Evolutionary conservation across 2,888 invertebrate genomes (phyloP).

Genomic region (Cephus nigrinus): DNA sequence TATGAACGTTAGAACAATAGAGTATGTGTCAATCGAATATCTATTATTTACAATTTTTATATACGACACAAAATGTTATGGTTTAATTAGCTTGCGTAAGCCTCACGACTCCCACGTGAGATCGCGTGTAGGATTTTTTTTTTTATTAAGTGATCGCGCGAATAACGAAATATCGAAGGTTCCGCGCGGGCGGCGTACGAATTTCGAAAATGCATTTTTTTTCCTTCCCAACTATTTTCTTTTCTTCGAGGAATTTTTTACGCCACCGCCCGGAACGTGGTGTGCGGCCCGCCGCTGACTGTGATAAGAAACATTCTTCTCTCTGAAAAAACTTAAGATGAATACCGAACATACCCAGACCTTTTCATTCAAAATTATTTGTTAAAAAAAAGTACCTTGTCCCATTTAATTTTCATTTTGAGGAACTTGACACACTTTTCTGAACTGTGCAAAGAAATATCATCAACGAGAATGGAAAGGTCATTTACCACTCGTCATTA

Average conservation of each 20-base stretch:
- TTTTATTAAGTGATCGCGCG: background rate
- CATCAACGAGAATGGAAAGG: too few relatives aligned
- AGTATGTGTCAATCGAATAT: background rate
- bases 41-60: slow-evolving; percentile 6
- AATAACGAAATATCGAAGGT: background rate
- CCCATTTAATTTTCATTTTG: slow-evolving; percentile 7
- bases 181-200: slow-evolving; percentile 6
- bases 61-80: background rate
- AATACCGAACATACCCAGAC: too few relatives aligned
- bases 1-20: too few relatives aligned
- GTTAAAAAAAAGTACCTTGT: too few relatives aligned
- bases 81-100: background rate
- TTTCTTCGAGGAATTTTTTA: slow-evolving; percentile 14
- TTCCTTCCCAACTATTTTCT: background rate
- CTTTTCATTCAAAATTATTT: too few relatives aligned
- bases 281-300: slow-evolving; percentile 51
- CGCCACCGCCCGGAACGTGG: slow-evolving; percentile 31
- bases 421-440: slow-evolving; percentile 11
- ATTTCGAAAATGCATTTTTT: background rate
- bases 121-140: background rate
- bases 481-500: too few relatives aligned
- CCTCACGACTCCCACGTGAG: background rate
- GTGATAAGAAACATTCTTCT: slow-evolving; percentile 61
- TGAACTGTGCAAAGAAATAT: too few relatives aligned
- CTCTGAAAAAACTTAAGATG: slow-evolving; percentile 37